A percentile compares a stretch with the other conserved stretches of the same genome.
Evolutionary conservation across 2,888 invertebrate species (phyloP).

Genomic region (Germaria angustata): DNA sequence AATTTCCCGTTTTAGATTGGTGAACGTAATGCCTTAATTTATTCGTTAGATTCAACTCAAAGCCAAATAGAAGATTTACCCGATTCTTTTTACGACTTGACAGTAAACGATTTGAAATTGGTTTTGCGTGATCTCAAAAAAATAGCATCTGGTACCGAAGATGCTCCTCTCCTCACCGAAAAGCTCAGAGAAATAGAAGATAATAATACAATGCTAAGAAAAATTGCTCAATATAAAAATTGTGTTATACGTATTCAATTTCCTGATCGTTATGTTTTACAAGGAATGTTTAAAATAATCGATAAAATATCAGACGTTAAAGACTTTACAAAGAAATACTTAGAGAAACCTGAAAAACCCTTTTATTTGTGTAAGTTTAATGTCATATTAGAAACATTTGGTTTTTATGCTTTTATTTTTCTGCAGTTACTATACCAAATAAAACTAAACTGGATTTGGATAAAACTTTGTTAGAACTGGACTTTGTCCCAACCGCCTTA

Average conservation of each 20-base stretch:
- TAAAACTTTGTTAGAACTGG: slow-evolving; percentile 85
- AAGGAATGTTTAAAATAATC: slow-evolving; percentile 89
- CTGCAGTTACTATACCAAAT: slow-evolving; percentile 90
- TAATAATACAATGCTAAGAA: slow-evolving; percentile 81
- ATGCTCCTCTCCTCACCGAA: slow-evolving; percentile 87
- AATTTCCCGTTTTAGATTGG: slow-evolving; percentile 83
- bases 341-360: slow-evolving; percentile 83
- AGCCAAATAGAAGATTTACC: slow-evolving; percentile 86
- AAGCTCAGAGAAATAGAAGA: slow-evolving; percentile 83
- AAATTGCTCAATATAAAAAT: slow-evolving; percentile 86
- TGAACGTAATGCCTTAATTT: slow-evolving; percentile 87
- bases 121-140: slow-evolving; percentile 88
- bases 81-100: slow-evolving; percentile 94
- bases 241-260: slow-evolving; percentile 92
- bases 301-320: slow-evolving; percentile 87
- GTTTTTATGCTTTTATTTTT: not conserved
- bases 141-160: slow-evolving; percentile 84
- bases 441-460: slow-evolving; percentile 84
- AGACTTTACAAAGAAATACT: slow-evolving; percentile 87
- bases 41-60: slow-evolving; percentile 83
- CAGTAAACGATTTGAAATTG: slow-evolving; percentile 89
- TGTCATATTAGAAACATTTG: not conserved
- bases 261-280: slow-evolving; percentile 91
- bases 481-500: slow-evolving; percentile 89
- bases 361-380: slow-evolving; percentile 89